These are phyloP conservation scores for Paradisaea rubra DNA, from an alignment of 2,113 vertebrate genomes.

Conservation along the genomic window DNA sequence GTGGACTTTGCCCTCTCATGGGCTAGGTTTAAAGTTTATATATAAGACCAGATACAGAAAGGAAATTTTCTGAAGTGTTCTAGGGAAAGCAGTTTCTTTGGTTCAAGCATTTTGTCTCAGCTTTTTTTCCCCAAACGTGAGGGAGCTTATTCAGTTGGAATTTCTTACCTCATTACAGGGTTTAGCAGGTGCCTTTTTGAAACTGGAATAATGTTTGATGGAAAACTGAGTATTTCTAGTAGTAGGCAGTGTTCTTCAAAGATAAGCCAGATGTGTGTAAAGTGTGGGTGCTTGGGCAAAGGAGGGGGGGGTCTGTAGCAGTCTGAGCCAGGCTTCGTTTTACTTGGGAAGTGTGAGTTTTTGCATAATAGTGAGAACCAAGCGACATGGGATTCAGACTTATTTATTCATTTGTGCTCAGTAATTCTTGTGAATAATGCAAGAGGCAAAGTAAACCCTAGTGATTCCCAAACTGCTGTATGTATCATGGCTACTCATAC, in stretches of 20 bases:
- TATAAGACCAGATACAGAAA: background rate
- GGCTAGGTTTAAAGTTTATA: background rate
- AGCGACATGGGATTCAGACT: background rate
- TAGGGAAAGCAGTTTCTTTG: background rate
- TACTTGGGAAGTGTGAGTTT: background rate
- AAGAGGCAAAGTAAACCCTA: background rate
- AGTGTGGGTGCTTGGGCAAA: background rate
- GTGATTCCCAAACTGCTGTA: background rate
- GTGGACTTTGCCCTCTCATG: background rate
- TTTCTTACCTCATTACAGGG: background rate
- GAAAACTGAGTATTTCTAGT: background rate
- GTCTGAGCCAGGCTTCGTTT: background rate
- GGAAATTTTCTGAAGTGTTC: background rate
- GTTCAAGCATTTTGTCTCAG: background rate
- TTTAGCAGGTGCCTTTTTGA: background rate
- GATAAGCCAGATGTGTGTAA: background rate
- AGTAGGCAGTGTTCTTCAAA: background rate
- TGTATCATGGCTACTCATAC: background rate
- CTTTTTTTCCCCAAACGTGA: background rate
- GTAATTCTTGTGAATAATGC: conserved; percentile 2
- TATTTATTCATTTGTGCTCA: background rate
- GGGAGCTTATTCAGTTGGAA: background rate
- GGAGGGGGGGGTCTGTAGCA: background rate
- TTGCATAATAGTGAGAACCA: background rate
- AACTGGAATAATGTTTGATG: background rate